Conservation (phyloP, 2,113 vertebrate genomes). For the Condylura cristata region DNA sequence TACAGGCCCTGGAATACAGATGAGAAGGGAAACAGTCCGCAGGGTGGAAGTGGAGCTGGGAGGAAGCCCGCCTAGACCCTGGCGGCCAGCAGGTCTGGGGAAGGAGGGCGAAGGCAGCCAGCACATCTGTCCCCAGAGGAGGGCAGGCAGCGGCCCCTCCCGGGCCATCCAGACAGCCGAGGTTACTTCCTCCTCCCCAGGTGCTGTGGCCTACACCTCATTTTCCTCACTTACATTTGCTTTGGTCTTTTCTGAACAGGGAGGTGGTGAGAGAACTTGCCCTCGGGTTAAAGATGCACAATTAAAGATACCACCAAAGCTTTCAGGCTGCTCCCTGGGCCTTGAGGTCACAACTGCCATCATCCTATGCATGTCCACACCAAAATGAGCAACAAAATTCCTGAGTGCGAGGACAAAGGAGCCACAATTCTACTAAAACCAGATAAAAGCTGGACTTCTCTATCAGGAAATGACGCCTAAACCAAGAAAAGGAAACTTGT, state of each 20-base stretch:
- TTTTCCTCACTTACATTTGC: slow-evolving; percentile 68
- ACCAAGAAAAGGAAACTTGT: slow-evolving; percentile 48
- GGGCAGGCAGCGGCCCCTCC: neutral
- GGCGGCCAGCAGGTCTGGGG: neutral
- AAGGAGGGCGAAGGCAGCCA: neutral
- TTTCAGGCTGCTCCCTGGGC: slow-evolving; percentile 71
- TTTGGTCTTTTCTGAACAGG: slow-evolving; percentile 69
- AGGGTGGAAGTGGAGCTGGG: neutral
- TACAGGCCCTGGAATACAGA: slow-evolving; percentile 46
- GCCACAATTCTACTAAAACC: neutral
- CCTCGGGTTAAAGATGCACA: slow-evolving; percentile 71
- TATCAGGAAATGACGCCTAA: slow-evolving; percentile 38
- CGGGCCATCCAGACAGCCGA: slow-evolving; percentile 1
- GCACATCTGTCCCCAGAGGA: neutral
- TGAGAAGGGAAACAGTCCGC: slow-evolving; percentile 24
- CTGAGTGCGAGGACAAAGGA: slow-evolving; percentile 59
- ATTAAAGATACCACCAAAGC: slow-evolving; percentile 74
- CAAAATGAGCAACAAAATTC: slow-evolving; percentile 62
- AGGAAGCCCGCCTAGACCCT: neutral
- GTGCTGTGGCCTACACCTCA: slow-evolving; percentile 46
- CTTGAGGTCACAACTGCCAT: slow-evolving; percentile 49
- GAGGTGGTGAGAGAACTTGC: slow-evolving; percentile 70
- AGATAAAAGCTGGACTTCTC: slow-evolving; percentile 52
- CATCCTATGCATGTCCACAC: slow-evolving; percentile 51
- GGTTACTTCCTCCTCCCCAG: slow-evolving; percentile 55